Evolutionary conservation across 2,113 vertebrate genomes (phyloP), one percentile per base, ranked within the genome.

Genomic region (Dicaeum eximium): DNA sequence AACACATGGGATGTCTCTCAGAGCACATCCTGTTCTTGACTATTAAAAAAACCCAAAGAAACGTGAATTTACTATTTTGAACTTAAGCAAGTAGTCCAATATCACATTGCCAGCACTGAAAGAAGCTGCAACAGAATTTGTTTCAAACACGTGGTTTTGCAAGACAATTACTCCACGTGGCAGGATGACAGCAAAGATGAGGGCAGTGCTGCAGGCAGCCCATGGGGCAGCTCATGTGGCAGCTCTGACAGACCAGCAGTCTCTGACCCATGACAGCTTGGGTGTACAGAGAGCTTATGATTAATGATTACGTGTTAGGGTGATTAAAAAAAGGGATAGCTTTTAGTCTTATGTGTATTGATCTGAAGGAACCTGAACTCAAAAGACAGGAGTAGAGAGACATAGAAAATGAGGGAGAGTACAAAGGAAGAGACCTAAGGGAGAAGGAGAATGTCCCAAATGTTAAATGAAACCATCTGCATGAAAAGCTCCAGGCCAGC

Each of bases 401-500:
- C 2, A 47, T 0, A 54, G 35, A 83, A 87, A 85, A 85, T 19
- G 18, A 48, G 24, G 14, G 35, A 80, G 25, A 85, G 18, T 37
- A 57, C 61, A 80, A 91, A 80, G 11, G 37, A 72, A 85, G 27
- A 58, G 27, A 86, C 35, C 1, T 9, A 53, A 80, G 80, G 13
- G 74, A 91, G 44, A 27, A 80, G 47, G 50, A 86, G 42, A 44
- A 60, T 1, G 3, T 88, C 54, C 81, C 56, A 89, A 65, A 94
- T 56, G 54, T 73, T 85, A 89, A 75, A 86, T 74, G 48, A 86
- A 88, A 87, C 73, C 86, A 92, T 74, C 71, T 72, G 58, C 53
- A 19, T 81, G 42, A 91, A 91, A 75, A 65, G 85, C 96, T 96
- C 65, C 75, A 78, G 94, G 95, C 92, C 88, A 92, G 60, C 74